Percentiles rank a stretch among this genome's conserved stretches.
These are phyloP conservation scores for Aphelinus atriplicis DNA, from an alignment of 1,140 invertebrate species.

Conservation along the genomic window DNA sequence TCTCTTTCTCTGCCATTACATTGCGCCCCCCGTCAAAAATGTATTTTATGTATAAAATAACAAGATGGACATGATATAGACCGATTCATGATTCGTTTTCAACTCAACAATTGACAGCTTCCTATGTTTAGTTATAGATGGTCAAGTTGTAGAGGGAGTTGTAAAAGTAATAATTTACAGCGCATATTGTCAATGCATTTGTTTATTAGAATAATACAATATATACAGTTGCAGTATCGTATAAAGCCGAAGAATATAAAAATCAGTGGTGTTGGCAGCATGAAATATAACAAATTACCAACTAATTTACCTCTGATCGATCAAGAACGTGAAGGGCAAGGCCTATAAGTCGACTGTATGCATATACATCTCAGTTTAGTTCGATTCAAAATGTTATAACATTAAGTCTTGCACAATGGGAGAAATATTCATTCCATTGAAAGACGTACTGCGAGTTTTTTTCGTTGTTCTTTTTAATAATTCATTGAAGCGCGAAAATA, in stretches of 20 bases:
- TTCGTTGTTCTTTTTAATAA: constrained; percentile 2
- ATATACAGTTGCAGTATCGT: constrained; percentile 53
- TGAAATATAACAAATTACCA: constrained; percentile 36
- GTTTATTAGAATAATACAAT: constrained; percentile 58
- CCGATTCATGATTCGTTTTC: too few species aligned
- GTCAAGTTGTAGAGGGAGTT: too few species aligned
- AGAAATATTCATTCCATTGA: not conserved
- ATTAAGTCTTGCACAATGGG: not conserved
- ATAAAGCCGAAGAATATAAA: constrained; percentile 52
- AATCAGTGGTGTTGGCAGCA: constrained; percentile 42
- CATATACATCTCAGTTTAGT: not conserved
- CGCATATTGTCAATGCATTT: constrained; percentile 51
- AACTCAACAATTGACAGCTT: too few species aligned
- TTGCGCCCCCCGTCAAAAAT: too few species aligned
- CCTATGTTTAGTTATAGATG: too few species aligned
- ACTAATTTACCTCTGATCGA: not conserved
- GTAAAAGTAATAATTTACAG: too few species aligned
- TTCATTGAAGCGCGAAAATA: not conserved
- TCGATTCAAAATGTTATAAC: not conserved
- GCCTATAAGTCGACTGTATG: constrained; percentile 19
- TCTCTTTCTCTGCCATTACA: too few species aligned
- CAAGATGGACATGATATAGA: too few species aligned
- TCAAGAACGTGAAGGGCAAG: constrained; percentile 19
- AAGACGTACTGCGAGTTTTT: not conserved
- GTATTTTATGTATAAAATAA: too few species aligned